phyloP scores from a whole-genome alignment of 1,140 invertebrate species.

The Dolichoris vasculosae region DNA sequence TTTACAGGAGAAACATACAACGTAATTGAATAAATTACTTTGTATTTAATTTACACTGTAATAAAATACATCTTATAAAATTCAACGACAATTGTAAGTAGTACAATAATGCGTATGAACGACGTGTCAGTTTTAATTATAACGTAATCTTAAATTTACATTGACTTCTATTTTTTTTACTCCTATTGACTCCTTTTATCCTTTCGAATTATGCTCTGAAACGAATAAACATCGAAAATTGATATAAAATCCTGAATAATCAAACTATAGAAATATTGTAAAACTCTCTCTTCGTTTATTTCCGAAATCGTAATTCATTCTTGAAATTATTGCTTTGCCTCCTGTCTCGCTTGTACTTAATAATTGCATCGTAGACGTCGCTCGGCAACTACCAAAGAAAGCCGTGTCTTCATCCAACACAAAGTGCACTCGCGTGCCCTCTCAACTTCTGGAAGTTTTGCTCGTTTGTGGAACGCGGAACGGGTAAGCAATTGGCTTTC shows the following conservation, averaged over 20 bases:
- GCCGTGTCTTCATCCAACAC: conserved; percentile 1
- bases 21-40: too few relatives aligned
- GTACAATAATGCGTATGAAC: too few relatives aligned
- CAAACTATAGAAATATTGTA: neutral
- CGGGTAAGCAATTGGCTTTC: conserved; percentile 25
- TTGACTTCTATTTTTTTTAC: too few relatives aligned
- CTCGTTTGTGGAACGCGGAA: neutral
- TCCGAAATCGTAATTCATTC: neutral
- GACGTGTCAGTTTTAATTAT: too few relatives aligned
- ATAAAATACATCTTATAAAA: too few relatives aligned
- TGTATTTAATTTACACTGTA: too few relatives aligned
- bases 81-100: too few relatives aligned
- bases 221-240: neutral
- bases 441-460: conserved; percentile 10
- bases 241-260: neutral
- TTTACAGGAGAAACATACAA: too few relatives aligned
- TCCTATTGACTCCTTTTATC: too few relatives aligned
- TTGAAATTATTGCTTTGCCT: neutral
- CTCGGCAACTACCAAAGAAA: neutral
- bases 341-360: neutral
- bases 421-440: conserved; percentile 3
- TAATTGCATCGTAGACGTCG: neutral
- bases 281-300: neutral
- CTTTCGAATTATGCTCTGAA: neutral
- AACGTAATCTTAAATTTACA: too few relatives aligned